Base-by-base conservation (phyloP, 1,140 invertebrate species). In the Dendrolimus punctatus region DNA sequence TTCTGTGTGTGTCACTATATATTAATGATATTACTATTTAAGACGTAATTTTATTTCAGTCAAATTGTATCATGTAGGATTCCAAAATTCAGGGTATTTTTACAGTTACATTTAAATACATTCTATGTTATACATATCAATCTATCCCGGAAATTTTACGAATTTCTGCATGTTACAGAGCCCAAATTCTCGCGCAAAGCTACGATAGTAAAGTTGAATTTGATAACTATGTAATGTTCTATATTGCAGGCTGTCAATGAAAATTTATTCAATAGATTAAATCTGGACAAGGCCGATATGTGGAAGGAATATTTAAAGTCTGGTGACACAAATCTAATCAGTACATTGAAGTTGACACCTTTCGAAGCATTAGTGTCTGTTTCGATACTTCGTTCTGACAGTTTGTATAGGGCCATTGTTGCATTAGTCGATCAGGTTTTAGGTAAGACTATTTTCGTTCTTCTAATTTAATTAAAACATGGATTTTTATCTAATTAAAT, bases 221-320 rank as follows among this genome's bases (percentile, higher is more conserved):
- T 23, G 23, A 23, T 23, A 23, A 23, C 23, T 23, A 23, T 23
- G 23, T 23, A 23, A 23, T 23, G 23, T 39, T 40, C 8, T 37
- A 42, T 53, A 46, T 73, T 72, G 0, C 58, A 90, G 87, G 66
- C 60, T 46, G 85, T 88, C 48, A 87, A 94, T 42, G 91, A 93
- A 8, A 79, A 89, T 44, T 71, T 96, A 2, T 95, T 90, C 61
- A 78, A 88, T 8, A 85, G 82, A 23, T 76, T 96, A 38, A 79
- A 90, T 41, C 68, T 96, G 3, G 82, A 91, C 6, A 91, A 95
- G 57, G 70, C 85, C 37, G 76, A 73, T 0, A 51, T 91, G 10
- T 96, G 95, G 95, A 85, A 85, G 7, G 86, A 89, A 46, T 96
- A 95, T 74, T 81, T 91, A 44, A 74, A 85, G 8, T 90, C 88